Conservation (phyloP, 2,113 vertebrate species). For the Carettochelys insculpta region DNA sequence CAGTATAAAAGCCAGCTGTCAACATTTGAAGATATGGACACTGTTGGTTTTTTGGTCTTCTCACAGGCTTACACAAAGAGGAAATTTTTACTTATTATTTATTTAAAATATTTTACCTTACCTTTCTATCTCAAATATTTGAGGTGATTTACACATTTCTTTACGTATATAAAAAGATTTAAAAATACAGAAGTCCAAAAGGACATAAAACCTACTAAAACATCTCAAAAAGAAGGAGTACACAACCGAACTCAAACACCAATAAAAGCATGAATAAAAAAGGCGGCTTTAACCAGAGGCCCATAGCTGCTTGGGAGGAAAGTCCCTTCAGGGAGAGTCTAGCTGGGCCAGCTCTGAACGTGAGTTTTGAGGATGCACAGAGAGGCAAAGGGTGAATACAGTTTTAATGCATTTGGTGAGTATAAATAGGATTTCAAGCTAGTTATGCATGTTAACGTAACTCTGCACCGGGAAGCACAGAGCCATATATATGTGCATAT, state of each 20-base stretch:
- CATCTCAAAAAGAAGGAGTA: no score
- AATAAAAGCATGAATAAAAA: no score
- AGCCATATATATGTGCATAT: neutral
- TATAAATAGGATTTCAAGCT: slow-evolving; percentile 4
- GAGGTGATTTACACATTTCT: no score
- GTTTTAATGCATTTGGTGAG: neutral
- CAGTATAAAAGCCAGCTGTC: rapidly evolving
- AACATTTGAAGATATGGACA: rapidly evolving
- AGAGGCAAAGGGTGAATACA: neutral
- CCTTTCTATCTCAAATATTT: no score
- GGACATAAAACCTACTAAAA: no score
- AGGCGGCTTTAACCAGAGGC: slow-evolving; percentile 3
- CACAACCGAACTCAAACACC: no score
- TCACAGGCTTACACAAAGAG: neutral
- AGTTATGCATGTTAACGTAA: neutral
- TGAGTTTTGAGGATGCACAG: rapidly evolving
- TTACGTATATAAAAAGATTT: no score
- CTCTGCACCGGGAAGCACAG: neutral
- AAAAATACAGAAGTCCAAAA: no score
- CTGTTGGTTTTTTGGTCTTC: neutral
- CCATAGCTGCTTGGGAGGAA: neutral
- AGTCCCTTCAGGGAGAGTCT: neutral
- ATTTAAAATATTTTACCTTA: no score
- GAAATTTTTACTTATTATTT: no score
- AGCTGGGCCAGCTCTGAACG: slow-evolving; percentile 1